phyloP scores from a whole-genome alignment of 2,888 invertebrate species.

The Lydus trimaculatus region DNA sequence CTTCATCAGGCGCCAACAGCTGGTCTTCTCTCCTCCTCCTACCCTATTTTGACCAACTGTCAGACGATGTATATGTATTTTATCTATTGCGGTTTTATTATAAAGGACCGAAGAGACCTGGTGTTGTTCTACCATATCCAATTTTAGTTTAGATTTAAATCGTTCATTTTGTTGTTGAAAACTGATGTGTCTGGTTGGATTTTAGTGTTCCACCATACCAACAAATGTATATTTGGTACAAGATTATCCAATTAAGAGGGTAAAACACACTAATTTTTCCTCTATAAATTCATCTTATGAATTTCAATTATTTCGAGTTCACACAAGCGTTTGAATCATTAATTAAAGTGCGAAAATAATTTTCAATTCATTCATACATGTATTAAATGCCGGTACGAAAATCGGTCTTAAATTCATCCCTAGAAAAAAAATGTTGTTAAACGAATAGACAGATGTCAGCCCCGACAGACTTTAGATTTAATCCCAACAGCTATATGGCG shows the following conservation, averaged over 20 bases:
- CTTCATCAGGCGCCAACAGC: conserved; percentile 6
- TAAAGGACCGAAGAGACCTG: neutral
- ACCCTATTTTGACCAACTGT: conserved; percentile 9
- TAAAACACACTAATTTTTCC: neutral
- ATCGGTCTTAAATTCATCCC: neutral
- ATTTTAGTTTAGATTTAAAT: neutral
- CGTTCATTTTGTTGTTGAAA: conserved; percentile 2
- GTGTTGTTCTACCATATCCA: neutral
- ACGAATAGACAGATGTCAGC: neutral
- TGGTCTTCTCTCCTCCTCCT: neutral
- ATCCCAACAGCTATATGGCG: neutral
- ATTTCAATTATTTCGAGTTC: neutral
- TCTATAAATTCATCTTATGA: neutral
- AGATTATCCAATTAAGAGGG: neutral
- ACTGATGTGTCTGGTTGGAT: neutral
- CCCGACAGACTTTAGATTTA: neutral
- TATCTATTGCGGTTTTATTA: conserved; percentile 1
- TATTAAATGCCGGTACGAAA: neutral
- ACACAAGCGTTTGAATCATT: no score
- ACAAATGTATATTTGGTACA: conserved; percentile 1
- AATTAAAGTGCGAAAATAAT: neutral
- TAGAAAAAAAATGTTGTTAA: neutral
- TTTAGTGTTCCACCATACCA: neutral
- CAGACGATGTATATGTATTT: neutral
- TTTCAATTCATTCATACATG: neutral